Evolutionary conservation across 2,888 invertebrate genomes (phyloP).

Genomic region (Marronus borbonicus): DNA sequence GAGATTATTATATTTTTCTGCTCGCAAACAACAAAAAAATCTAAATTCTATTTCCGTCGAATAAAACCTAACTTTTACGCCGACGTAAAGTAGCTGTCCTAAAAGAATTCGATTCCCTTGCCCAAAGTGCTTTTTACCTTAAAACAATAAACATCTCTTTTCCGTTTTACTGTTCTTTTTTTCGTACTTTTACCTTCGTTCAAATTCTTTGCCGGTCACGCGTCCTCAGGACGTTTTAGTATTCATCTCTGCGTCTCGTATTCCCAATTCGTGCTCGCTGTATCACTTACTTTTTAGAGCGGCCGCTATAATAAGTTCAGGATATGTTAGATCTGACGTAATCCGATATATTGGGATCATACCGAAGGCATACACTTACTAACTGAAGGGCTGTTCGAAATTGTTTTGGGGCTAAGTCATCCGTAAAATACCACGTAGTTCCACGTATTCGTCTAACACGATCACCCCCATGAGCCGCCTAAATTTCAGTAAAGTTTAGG

Average conservation of each 20-base stretch:
- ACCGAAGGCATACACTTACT: neutral
- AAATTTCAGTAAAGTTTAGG: neutral
- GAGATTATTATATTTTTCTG: too few species aligned
- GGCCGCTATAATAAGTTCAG: neutral
- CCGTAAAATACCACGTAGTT: neutral
- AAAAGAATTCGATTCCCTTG: neutral
- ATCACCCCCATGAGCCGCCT: too few species aligned
- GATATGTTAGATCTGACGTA: neutral
- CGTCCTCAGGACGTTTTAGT: neutral
- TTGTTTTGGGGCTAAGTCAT: constrained; percentile 4
- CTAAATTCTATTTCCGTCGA: too few species aligned
- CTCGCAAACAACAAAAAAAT: too few species aligned
- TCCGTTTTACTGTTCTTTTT: neutral
- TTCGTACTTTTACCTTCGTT: neutral
- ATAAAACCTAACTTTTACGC: constrained; percentile 1
- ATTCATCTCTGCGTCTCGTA: neutral
- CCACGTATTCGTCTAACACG: too few species aligned
- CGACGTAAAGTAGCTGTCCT: too few species aligned
- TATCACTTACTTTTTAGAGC: neutral
- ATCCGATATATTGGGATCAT: neutral
- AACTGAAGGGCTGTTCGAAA: neutral
- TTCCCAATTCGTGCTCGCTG: constrained; percentile 4
- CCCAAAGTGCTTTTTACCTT: constrained; percentile 15
- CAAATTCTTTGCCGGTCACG: neutral
- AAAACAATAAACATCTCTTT: constrained; percentile 9